phyloP scores from a whole-genome alignment of 2,797 vertebrate species.

The Valencia hispanica region DNA sequence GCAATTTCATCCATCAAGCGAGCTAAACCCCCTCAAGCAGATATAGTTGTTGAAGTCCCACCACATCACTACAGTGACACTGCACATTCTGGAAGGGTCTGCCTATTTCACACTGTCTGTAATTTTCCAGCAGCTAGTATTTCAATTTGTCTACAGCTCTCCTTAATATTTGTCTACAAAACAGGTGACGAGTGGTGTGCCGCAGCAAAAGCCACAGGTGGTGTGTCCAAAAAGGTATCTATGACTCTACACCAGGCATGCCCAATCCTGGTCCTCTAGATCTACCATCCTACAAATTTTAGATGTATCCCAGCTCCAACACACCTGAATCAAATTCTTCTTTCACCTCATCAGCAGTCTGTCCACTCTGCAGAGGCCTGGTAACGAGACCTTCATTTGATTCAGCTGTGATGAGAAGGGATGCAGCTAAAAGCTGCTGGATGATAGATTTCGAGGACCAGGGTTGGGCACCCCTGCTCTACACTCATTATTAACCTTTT shows the following conservation, averaged over 20 bases:
- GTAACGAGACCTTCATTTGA: no score
- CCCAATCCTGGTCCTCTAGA: no score
- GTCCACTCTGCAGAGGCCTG: no score
- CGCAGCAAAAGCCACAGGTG: slow-evolving; percentile 47
- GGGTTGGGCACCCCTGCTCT: no score
- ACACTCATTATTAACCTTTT: slow-evolving; percentile 61
- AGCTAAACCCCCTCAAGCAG: slow-evolving; percentile 19
- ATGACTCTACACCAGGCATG: no score
- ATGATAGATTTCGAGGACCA: no score
- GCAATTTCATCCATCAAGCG: slow-evolving; percentile 26
- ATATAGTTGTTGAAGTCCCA: slow-evolving; percentile 36
- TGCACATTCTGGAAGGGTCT: slow-evolving; percentile 36
- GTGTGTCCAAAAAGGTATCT: slow-evolving; percentile 28
- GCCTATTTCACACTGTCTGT: slow-evolving; percentile 36
- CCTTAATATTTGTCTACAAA: slow-evolving; percentile 50
- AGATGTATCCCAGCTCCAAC: no score
- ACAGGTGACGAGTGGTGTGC: slow-evolving; percentile 32
- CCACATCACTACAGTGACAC: slow-evolving; percentile 27
- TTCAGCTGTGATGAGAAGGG: no score
- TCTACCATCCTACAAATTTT: no score
- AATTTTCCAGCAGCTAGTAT: slow-evolving; percentile 45
- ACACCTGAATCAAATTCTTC: no score
- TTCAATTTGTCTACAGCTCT: slow-evolving; percentile 52
- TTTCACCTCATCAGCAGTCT: no score
- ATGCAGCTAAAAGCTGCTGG: no score